These are phyloP conservation scores for Merodon equestris DNA, from an alignment of 2,888 invertebrate species.

Conservation along the genomic window DNA sequence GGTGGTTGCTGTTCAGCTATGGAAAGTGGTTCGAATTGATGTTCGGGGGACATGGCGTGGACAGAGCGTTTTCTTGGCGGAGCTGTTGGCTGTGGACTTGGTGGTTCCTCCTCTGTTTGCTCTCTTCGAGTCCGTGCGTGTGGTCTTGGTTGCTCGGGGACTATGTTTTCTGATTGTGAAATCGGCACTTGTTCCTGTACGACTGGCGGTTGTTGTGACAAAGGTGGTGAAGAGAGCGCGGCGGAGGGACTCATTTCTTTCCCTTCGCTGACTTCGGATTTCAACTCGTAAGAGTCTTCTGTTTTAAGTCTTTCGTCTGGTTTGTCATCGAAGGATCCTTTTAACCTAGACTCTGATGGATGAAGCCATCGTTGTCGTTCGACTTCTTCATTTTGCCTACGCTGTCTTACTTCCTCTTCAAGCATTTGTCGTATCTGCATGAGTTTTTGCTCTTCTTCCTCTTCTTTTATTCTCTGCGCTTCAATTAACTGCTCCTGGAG, in stretches of 20 bases:
- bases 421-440: conserved; percentile 29
- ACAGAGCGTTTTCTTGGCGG: conserved; percentile 75
- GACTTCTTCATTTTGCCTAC: conserved; percentile 57
- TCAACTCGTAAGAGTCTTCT: conserved; percentile 36
- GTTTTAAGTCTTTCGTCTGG: conserved; percentile 17
- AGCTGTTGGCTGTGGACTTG: conserved; percentile 73
- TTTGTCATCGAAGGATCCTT: conserved; percentile 47
- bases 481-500: conserved; percentile 1
- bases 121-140: conserved; percentile 64
- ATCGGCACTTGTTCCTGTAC: not conserved
- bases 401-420: conserved; percentile 15
- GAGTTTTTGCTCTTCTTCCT: conserved; percentile 59
- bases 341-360: conserved; percentile 9
- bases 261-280: conserved; percentile 48
- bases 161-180: not conserved
- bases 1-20: conserved; percentile 31
- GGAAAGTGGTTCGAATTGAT: conserved; percentile 36
- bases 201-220: not conserved
- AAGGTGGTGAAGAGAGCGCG: not conserved
- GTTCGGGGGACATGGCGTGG: conserved; percentile 26
- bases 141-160: conserved; percentile 2
- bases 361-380: conserved; percentile 65
- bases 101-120: conserved; percentile 72
- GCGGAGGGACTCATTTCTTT: conserved; percentile 22
- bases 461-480: conserved; percentile 42